Evolutionary conservation across 2,888 invertebrate genomes (phyloP), one percentile per base, ranked within the genome.

Genomic region (Ferrisia virgata): DNA sequence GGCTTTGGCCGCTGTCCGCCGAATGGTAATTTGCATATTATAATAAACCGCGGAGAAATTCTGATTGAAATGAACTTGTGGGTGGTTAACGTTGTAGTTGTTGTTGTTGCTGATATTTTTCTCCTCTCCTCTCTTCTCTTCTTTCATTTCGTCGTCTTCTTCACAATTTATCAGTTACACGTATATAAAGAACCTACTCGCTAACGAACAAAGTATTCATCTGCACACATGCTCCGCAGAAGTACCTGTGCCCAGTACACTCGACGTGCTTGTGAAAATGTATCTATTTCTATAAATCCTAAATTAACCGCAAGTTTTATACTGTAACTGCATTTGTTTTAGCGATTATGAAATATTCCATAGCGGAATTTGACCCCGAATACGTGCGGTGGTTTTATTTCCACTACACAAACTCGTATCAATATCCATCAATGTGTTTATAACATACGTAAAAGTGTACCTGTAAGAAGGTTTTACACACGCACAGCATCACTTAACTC

Each of bases 1-100:
- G 72, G 33, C 53, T 11, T n/a, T 36, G 36, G 36, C 36, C 36
- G 36, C 47, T 18, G 72, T 33, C 33, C 47, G 72, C 72, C 33
- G 72, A 72, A 33, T 11, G 28, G 72, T 36, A 33, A 72, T 72
- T 72, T 72, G 72, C 72, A 72, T 72, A 72, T 64, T 64, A 28
- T 64, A 64, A 64, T 72, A 72, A 31, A 72, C 33, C 13, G n/a
- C n/a, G 72, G 72, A 72, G 33, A 72, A 72, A 72, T 72, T 72
- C 72, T 72, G 72, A 72, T 72, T 72, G 72, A 72, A 72, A 72
- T 72, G 33, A 72, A 72, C 33, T 72, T 72, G 72, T 72, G 72
- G 72, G 72, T 72, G 72, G 72, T 33, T 25, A 9, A 28, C 58
- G 58, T 53, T 39, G 39, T 39, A 39, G 39, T 8, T 5, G 6